Evolutionary conservation across 2,888 invertebrate species (phyloP), one percentile per base, ranked within the genome.

Genomic region (Opisthograptis luteolata): DNA sequence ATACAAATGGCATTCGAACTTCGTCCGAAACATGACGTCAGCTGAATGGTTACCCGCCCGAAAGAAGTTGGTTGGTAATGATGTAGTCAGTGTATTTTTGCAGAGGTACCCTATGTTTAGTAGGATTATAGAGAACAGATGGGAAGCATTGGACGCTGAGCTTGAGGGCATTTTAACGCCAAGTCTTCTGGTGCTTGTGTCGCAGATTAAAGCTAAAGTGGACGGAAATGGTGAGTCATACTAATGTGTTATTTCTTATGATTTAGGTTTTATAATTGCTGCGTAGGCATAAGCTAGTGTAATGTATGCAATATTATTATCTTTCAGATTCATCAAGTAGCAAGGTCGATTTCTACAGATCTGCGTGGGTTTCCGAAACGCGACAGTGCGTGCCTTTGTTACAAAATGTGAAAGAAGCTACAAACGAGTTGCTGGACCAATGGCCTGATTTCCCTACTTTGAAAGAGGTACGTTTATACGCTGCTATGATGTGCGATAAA

Each of bases 391-490:
- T 93, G 6, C 93, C 94, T 1, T 81, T 97, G 3, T 79, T 98
- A 46, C 91, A 93, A 7, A 87, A 87, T 46, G 92, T 98, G n/a
- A 91, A 91, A 53, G 75, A 80, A 1, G 92, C 92, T 36, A 93
- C 95, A 0, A 79, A 87, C 6, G 91, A 92, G 32, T 83, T 98
- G 35, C 82, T 97, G 19, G 84, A 90, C 0, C 94, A 96, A 62
- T 98, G 97, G 96, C 96, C 98, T 0, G 97, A 97, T 57, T 97
- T 98, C 88, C 98, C 98, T 0, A 95, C 96, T 0, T 82, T 99
- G 24, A 92, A 93, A 71, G 95, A 96, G 82, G 95, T 96, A 85
- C 2, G 19, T 17, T 20, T 9, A n/a, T 8, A 2, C 10, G 9
- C 3, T 2, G 9, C n/a, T n/a, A n/a, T n/a, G n/a, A n/a, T n/a